Base-by-base conservation (phyloP, 2,888 invertebrate species). In the Boloria euphrosyne region DNA sequence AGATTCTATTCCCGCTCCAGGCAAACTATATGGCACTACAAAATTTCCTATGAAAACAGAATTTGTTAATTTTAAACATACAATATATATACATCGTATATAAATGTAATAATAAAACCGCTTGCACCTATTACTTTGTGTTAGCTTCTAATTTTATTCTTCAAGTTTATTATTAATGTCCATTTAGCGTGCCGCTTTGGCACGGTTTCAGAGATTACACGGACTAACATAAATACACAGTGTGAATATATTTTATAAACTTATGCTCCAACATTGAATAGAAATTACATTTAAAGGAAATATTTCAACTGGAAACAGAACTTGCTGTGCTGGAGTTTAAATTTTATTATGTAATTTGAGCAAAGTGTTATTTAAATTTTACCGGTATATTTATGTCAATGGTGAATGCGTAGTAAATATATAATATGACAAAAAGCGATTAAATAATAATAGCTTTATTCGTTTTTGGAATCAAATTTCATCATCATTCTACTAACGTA, bases 101-200 rank as follows among this genome's bases (percentile, higher is more conserved):
- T 38, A 38, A 38, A 38, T 10, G 10, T 38, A 38, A 38, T 38
- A 38, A 49, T n/a, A 46, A 66, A 68, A 70, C 53, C 71, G 72
- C 74, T 66, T 57, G 44, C 68, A 66, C 73, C 64, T 61, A 60
- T 73, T 54, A 67, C 64, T 62, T 69, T 60, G 52, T 14, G 44
- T 62, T 60, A 46, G 61, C 46, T 66, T 68, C 58, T 66, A 70
- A 68, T 68, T 66, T 79, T 76, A 76, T 79, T 82, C 79, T 78
- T 80, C 76, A 80, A 82, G 81, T 85, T 78, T 82, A 80, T 86
- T 90, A 90, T 90, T 90, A 90, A 90, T 90, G 89, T 81, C 77
- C 81, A 77, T 82, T 86, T 90, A 80, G 89, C 90, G 90, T 90
- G 90, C 80, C 74, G 73, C 76, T 78, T 74, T 73, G 70, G 78